Base-by-base conservation (phyloP, 1,140 invertebrate genomes). In the Procambarus clarkii region DNA sequence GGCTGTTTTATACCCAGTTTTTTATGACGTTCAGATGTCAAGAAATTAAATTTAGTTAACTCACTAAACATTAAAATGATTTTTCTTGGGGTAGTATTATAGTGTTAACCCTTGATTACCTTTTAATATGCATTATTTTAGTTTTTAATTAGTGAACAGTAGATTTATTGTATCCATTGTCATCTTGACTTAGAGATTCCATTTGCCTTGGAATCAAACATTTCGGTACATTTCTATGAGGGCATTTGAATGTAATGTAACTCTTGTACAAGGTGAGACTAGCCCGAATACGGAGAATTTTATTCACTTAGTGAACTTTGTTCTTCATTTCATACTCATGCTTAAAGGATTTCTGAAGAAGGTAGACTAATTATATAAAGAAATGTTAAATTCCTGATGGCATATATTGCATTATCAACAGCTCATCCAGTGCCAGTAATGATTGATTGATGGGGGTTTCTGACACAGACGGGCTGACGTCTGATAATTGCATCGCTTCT, bases 381-480 rank as follows among this genome's bases (percentile, higher is more conserved):
- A 13, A 54, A 45, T 54, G 54, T 81, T 15, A 79, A 54, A 34
- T 54, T 81, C 21, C 9, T 81, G 21, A 58, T 81, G 48, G 79
- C 3, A 54, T 58, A 50, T 81, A 50, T 54, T 81, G n/a, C n/a
- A 74, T 81, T 54, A 3, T 54, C 58, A 54, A n/a, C 48, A 54
- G n/a, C 24, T 85, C 83, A 85, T 85, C 83, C 83, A 71, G 69
- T 85, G 83, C 83, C 69, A 48, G 44, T 74, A n/a, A 69, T 71
- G 83, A 11, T 48, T 85, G 83, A 48, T 15, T 71, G 83, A 45
- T 74, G 64, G 79, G 78, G 78, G 87, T 81, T 81, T 81, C 87
- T 34, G 87, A 88, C 60, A 21, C 87, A 88, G 87, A 76, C 64
- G 87, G 64, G 64, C 60, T 78, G 60, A 46, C 76, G 77, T 88